Base-by-base conservation (phyloP, 2,797 vertebrate species). In the Corythornis leucogaster region DNA sequence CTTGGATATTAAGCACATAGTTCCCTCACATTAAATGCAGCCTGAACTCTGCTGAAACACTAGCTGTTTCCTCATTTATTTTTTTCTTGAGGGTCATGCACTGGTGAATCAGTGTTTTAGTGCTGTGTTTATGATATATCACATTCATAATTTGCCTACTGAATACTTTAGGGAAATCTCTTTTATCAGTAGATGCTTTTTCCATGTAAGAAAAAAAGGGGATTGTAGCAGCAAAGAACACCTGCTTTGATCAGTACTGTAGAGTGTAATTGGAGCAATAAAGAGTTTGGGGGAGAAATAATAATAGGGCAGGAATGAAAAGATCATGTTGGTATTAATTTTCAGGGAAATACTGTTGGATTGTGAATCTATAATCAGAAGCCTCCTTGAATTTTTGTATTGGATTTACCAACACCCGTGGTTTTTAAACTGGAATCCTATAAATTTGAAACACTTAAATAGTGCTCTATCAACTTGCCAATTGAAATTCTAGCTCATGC, bases 1-100 rank as follows among this genome's bases (percentile, higher is more conserved):
- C 40, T 90, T 90, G 67, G 45, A 81, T 89, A 77, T 89, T 55
- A 71, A 94, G 81, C 64, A 86, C 42, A 58, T 61, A 63, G 14
- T 58, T 90, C 15, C n/a, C 42, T 85, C 54, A 15, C 26, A 92
- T 69, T 33, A 69, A 59, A 53, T 40, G 19, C 35, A 68, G 38
- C n/a, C 50, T 68, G 57, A 87, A 62, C 58, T 77, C 40, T 76
- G 33, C 15, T 31, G 16, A 74, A 92, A 59, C 12, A 38, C 7
- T 62, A 20, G 13, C 26, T 33, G 8, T 50, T 81, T 61, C 16
- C 13, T 84, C 7, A 43, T 53, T 31, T 33, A 31, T 33, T 57
- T 28, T 17, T 26, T 35, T 24, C 24, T 85, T 81, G 17, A 51
- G 26, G 14, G 12, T 61, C 42, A 80, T 82, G 54, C 33, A 28